Base-by-base conservation (phyloP, 1,140 invertebrate species). In the Oscheius sp. region DNA sequence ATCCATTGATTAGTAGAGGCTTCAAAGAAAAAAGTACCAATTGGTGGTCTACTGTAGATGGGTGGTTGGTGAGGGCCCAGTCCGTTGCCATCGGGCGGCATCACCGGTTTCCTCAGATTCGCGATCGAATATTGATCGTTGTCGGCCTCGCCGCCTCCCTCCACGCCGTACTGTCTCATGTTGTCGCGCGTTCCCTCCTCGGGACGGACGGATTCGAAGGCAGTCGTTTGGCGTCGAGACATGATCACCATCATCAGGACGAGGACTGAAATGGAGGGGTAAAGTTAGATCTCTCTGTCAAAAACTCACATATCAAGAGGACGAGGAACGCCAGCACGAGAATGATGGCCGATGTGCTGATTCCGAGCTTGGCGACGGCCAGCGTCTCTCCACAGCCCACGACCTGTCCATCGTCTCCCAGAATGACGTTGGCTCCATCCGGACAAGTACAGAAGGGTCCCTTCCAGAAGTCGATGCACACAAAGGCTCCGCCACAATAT, bases 401-500 rank as follows among this genome's bases (percentile, higher is more conserved):
- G 36, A 84, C 72, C 20, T 71, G 65, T 52, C 82, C 82, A 62
- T 83, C 78, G 0, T 76, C 76, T 28, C 72, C 73, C n/a, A 83
- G 32, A 23, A 73, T 64, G 10, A 75, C 70, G 18, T 59, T 73
- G 42, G 72, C 74, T 31, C 77, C 78, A 18, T 67, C 74, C 7
- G 82, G 79, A 65, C 82, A 83, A 1, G 81, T 80, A 59, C 82
- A 83, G 73, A 83, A 78, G 4, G 82, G 80, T n/a, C 83, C 83
- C 35, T 83, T 83, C 82, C 82, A 83, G 29, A 80, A 79, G 52
- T 83, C 79, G 29, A 72, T 28, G 59, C 82, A 83, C 13, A 80
- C 68, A 45, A 79, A 74, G 7, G 72, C 72, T 26, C 46, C 58
- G n/a, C 79, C 75, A 63, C 82, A 83, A 62, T 78, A 82, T 1